These are phyloP conservation scores for Sphaeridia pumilis DNA, from an alignment of 2,888 invertebrate genomes.

Conservation along the genomic window DNA sequence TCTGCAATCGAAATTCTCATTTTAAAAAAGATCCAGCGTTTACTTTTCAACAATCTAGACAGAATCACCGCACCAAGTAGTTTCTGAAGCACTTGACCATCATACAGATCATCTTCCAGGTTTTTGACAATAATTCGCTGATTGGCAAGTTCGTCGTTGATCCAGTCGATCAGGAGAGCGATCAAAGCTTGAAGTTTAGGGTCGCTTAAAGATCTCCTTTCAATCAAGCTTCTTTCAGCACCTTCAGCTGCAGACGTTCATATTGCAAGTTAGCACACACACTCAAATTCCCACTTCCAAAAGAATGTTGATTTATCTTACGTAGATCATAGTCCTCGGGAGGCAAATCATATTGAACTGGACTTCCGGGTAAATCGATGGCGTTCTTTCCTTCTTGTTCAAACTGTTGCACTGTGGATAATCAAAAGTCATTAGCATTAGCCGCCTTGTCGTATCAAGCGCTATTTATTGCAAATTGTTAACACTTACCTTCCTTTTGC, in stretches of 20 bases:
- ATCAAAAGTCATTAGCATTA: background rate
- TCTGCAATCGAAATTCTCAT: slow-evolving; percentile 49
- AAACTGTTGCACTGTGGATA: slow-evolving; percentile 72
- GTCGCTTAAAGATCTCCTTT: slow-evolving; percentile 74
- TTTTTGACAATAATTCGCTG: slow-evolving; percentile 95
- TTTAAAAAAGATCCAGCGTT: too few species aligned
- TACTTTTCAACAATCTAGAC: too few species aligned
- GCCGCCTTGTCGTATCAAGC: background rate
- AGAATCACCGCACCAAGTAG: slow-evolving; percentile 48
- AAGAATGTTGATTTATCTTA: slow-evolving; percentile 45
- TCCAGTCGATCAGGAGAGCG: slow-evolving; percentile 87
- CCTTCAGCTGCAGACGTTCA: slow-evolving; percentile 77
- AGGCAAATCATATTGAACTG: slow-evolving; percentile 71
- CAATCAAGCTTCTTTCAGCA: slow-evolving; percentile 92
- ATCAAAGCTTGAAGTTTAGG: slow-evolving; percentile 73
- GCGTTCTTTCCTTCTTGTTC: slow-evolving; percentile 93
- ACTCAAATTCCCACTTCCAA: background rate
- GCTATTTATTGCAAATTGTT: slow-evolving; percentile 45
- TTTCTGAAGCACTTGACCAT: slow-evolving; percentile 78
- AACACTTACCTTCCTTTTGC: slow-evolving; percentile 73
- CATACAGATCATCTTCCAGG: slow-evolving; percentile 92
- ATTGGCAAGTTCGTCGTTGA: slow-evolving; percentile 92
- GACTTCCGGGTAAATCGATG: slow-evolving; percentile 88
- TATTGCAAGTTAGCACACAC: background rate
- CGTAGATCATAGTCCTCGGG: slow-evolving; percentile 86